Percentiles rank a stretch among this genome's conserved stretches.
phyloP scores from a whole-genome alignment of 2,797 vertebrate genomes.

The Dendrocincla fuliginosa region DNA sequence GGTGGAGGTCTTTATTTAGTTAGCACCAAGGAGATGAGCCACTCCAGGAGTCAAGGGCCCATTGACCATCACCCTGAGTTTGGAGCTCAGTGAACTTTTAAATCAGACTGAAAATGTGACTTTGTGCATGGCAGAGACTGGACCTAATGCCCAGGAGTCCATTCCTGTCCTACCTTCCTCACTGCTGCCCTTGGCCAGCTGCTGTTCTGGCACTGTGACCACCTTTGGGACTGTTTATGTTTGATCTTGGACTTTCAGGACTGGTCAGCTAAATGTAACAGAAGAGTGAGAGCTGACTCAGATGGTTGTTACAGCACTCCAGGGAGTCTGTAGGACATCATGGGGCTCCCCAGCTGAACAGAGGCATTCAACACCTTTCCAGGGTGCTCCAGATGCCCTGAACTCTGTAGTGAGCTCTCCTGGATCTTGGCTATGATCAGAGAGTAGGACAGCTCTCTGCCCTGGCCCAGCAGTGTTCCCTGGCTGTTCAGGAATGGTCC shows the following conservation, averaged over 20 bases:
- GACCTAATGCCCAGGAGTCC: not conserved
- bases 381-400: not conserved
- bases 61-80: accelerated
- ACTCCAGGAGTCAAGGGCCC: not conserved
- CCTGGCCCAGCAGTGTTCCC: not conserved
- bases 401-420: not conserved
- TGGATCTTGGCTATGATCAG: not conserved
- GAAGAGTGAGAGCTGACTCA: not conserved
- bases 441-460: not conserved
- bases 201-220: not conserved
- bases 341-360: not conserved
- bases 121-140: not conserved
- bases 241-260: not conserved
- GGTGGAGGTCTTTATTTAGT: not conserved
- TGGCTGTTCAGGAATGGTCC: not conserved
- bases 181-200: not conserved
- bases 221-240: not conserved
- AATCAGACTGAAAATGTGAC: not conserved
- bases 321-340: not conserved
- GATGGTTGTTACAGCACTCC: not conserved
- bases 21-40: not conserved
- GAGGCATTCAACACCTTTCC: not conserved
- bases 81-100: not conserved
- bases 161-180: not conserved
- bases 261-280: accelerated